Evolutionary conservation across 1,140 invertebrate species (phyloP), one percentile per base, ranked within the genome.

Genomic region (Cephus cinctus): DNA sequence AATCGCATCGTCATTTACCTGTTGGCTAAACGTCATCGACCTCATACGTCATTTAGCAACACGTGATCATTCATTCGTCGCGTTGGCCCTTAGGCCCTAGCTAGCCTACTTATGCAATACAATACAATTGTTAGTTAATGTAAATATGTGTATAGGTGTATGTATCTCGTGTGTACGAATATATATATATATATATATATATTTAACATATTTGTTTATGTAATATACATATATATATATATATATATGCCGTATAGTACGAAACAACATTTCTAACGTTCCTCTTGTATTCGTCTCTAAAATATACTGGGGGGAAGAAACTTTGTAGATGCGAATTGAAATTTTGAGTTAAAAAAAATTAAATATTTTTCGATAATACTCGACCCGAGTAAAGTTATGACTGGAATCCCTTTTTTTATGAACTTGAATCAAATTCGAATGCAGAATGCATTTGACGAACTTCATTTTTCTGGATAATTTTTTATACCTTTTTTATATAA

Each of bases 41-140:
- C n/a, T n/a, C n/a, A n/a, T n/a, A n/a, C n/a, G n/a, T n/a, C n/a
- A n/a, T n/a, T n/a, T n/a, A n/a, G n/a, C n/a, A n/a, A n/a, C n/a
- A n/a, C n/a, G n/a, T n/a, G n/a, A n/a, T 50, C 34, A 50, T 59
- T 49, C 40, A 30, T 36, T 44, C 44, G 30, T 44, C 25, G 25
- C 25, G 34, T 38, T 59, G 57, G 63, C 62, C 58, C 56, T 32
- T 51, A 23, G 60, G 63, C 63, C 63, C 63, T 69, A 69, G 63
- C 59, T 69, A 69, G 60, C 62, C 67, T 71, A 69, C 66, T 74
- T 65, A 70, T 56, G 47, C 50, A 45, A 52, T 74, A 71, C 59
- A 61, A 61, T 59, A 61, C 52, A 66, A 50, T 57, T 56, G 57
- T 25, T 44, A 27, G n/a, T 27, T 27, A n/a, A 27, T 27, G 25